Percentiles rank a stretch among this genome's conserved stretches.
phyloP scores from a whole-genome alignment of 2,888 invertebrate genomes.

The Heliconius hortense region DNA sequence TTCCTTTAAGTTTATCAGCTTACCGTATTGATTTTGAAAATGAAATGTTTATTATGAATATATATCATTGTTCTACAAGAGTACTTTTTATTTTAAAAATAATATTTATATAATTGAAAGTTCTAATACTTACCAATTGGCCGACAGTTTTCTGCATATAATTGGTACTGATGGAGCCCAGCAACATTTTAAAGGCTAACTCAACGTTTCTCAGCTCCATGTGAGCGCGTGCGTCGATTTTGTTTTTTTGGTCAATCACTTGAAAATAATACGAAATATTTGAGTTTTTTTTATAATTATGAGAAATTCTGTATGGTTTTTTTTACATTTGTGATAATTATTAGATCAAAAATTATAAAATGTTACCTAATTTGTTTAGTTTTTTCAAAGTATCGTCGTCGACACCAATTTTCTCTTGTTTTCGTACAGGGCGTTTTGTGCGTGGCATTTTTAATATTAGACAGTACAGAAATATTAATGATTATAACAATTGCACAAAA shows the following conservation, averaged over 20 bases:
- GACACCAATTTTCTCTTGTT: constrained; percentile 59
- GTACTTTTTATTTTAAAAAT: not conserved
- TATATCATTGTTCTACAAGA: not conserved
- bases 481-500: not conserved
- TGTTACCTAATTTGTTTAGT: constrained; percentile 62
- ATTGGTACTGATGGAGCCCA: constrained; percentile 54
- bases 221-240: constrained; percentile 55
- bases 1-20: not conserved
- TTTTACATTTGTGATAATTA: not conserved
- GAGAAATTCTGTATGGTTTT: not conserved
- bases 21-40: not conserved
- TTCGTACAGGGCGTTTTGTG: constrained; percentile 68
- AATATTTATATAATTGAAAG: no score
- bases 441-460: constrained; percentile 63
- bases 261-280: constrained; percentile 42
- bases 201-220: constrained; percentile 65
- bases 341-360: not conserved
- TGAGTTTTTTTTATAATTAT: not conserved
- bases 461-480: not conserved
- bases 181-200: constrained; percentile 64
- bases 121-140: constrained; percentile 55
- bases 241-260: constrained; percentile 64
- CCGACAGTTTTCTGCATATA: constrained; percentile 68
- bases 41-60: not conserved
- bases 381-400: constrained; percentile 61